A percentile compares a stretch with the other conserved stretches of the same genome.
Conservation (phyloP, 2,888 invertebrate species). For the Callyntrura guangdongensis region DNA sequence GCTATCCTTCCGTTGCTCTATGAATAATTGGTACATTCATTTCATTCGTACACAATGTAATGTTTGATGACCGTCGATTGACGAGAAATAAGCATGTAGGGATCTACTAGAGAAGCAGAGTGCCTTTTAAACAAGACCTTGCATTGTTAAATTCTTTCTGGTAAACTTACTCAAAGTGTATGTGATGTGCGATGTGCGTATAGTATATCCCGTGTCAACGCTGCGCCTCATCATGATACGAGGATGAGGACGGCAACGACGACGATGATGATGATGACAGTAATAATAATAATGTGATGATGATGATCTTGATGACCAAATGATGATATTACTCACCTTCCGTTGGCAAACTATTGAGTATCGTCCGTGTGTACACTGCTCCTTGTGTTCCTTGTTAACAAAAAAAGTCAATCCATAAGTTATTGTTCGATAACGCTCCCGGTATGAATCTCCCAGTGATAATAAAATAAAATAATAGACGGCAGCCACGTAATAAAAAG, state of each 20-base stretch:
- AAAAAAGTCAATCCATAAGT: conserved; percentile 44
- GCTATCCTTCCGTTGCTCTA: conserved; percentile 70
- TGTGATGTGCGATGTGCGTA: neutral
- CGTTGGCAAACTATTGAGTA: conserved; percentile 31
- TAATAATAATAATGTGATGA: neutral
- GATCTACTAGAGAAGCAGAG: conserved; percentile 48
- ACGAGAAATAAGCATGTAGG: conserved; percentile 50
- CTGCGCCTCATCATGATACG: conserved; percentile 25
- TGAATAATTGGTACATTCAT: conserved; percentile 67
- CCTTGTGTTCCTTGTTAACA: conserved; percentile 18
- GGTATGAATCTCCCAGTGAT: conserved; percentile 46
- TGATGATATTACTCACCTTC: conserved; percentile 51
- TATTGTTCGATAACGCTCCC: conserved; percentile 35
- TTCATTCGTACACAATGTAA: conserved; percentile 51
- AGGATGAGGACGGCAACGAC: neutral
- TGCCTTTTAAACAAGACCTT: conserved; percentile 65
- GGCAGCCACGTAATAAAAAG: conserved; percentile 32
- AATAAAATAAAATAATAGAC: conserved; percentile 44
- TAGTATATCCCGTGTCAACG: conserved; percentile 1
- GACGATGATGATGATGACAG: conserved; percentile 4
- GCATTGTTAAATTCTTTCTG: conserved; percentile 65
- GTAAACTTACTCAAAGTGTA: conserved; percentile 4
- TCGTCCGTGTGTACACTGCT: neutral
- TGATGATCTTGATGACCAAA: conserved; percentile 19
- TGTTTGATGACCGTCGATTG: conserved; percentile 52